Conservation (phyloP, 2,797 vertebrate species). For the Pogonophryne albipinna region DNA sequence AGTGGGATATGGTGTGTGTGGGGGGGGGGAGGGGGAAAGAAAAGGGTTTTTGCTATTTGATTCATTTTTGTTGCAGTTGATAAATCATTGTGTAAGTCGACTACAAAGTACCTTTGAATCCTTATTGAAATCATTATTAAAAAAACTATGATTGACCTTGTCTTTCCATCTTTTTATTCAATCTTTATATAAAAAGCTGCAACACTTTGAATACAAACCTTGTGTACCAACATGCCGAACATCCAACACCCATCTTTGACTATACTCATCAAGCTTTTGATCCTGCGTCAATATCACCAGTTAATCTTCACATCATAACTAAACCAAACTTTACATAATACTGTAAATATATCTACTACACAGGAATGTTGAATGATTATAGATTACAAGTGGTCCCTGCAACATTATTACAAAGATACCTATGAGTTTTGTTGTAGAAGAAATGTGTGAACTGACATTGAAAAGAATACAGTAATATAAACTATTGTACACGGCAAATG, state of each 20-base stretch:
- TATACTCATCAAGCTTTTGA: neutral
- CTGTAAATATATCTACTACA: neutral
- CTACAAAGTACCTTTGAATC: slow-evolving; percentile 86
- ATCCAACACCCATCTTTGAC: neutral
- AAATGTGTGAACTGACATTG: neutral
- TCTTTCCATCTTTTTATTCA: slow-evolving; percentile 16
- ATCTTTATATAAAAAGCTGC: neutral
- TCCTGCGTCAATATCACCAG: neutral
- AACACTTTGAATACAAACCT: neutral
- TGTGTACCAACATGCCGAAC: neutral
- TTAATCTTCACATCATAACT: neutral
- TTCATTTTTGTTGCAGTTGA: slow-evolving; percentile 86
- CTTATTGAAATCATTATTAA: slow-evolving; percentile 83
- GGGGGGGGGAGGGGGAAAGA: slow-evolving; percentile 1
- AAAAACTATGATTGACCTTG: slow-evolving; percentile 59
- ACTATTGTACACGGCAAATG: neutral
- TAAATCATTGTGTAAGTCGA: slow-evolving; percentile 90
- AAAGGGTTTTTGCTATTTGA: slow-evolving; percentile 39
- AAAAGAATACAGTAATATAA: neutral
- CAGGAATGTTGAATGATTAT: neutral
- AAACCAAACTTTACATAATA: neutral
- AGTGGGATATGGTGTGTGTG: slow-evolving; percentile 15
- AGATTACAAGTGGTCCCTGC: neutral
- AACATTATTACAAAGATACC: neutral
- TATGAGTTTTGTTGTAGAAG: neutral